Evolutionary conservation across 35 echinoderm and acorn worm species (phyloP).

Genomic region (Acanthaster planci): DNA sequence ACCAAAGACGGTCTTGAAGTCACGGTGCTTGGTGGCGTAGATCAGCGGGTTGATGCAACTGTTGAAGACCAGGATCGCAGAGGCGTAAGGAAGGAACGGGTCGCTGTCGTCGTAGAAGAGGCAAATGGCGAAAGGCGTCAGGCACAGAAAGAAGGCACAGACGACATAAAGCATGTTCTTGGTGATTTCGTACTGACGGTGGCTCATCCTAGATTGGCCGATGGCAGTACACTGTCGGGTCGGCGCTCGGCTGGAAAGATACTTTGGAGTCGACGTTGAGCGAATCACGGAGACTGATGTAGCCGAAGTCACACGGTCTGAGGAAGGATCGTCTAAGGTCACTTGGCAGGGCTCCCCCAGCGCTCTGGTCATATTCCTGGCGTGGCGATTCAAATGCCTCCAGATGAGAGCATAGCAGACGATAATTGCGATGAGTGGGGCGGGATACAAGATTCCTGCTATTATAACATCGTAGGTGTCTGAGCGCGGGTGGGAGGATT

Average conservation of each 20-base stretch:
- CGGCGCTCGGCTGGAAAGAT: background rate
- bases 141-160: conserved; percentile 70
- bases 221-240: background rate
- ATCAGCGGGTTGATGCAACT: conserved; percentile 75
- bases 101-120: conserved; percentile 66
- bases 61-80: conserved; percentile 61
- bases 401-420: conserved; percentile 73
- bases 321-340: background rate
- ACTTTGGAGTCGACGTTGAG: background rate
- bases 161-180: conserved; percentile 77
- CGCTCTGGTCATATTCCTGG: conserved; percentile 30
- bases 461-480: conserved; percentile 75
- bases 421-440: conserved; percentile 66
- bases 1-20: conserved; percentile 68
- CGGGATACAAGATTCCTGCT: conserved; percentile 55
- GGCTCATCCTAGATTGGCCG: background rate
- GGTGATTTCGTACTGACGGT: conserved; percentile 73
- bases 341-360: background rate
- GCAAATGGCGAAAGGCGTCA: conserved; percentile 63
- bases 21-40: conserved; percentile 80
- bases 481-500: conserved; percentile 55
- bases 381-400: conserved; percentile 50
- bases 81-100: conserved; percentile 63
- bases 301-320: background rate
- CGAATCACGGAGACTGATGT: background rate